Evolutionary conservation across 2,888 invertebrate species (phyloP).

Genomic region (Malacosoma neustria): DNA sequence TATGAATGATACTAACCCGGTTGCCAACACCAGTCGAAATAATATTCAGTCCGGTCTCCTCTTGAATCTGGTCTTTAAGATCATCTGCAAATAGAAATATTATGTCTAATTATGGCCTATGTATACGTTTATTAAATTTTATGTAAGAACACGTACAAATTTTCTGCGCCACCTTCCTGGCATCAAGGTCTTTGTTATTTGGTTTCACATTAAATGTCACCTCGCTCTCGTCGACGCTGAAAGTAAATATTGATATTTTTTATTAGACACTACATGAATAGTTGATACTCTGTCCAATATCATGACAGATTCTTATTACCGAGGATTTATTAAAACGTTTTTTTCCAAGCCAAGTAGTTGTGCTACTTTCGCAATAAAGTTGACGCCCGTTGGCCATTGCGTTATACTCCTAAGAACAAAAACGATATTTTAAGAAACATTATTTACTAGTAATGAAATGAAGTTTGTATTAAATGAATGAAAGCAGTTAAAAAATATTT

Average conservation of each 20-base stretch:
- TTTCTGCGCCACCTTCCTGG: constrained; percentile 77
- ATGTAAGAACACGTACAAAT: constrained; percentile 77
- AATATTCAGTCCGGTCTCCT: constrained; percentile 80
- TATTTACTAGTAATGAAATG: too few relatives aligned
- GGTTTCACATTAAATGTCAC: constrained; percentile 84
- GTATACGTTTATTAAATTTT: too few relatives aligned
- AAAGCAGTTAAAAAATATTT: too few relatives aligned
- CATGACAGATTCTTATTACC: too few relatives aligned
- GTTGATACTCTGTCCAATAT: too few relatives aligned
- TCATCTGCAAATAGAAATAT: constrained; percentile 57
- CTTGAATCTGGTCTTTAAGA: constrained; percentile 79
- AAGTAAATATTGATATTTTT: too few relatives aligned
- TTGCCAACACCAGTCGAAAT: constrained; percentile 86
- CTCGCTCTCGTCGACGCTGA: constrained; percentile 83
- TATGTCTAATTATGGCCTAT: too few relatives aligned
- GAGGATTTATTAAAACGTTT: constrained; percentile 76
- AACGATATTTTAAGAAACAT: not conserved
- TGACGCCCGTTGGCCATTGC: constrained; percentile 82
- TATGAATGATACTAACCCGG: constrained; percentile 73
- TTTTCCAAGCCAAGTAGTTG: constrained; percentile 80
- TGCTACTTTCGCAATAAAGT: constrained; percentile 81
- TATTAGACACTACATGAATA: too few relatives aligned
- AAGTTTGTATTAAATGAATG: too few relatives aligned
- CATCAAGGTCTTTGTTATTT: constrained; percentile 78
- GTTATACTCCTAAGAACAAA: constrained; percentile 45